Conservation (phyloP, 2,888 invertebrate genomes). For the Ennomos quercinarius region DNA sequence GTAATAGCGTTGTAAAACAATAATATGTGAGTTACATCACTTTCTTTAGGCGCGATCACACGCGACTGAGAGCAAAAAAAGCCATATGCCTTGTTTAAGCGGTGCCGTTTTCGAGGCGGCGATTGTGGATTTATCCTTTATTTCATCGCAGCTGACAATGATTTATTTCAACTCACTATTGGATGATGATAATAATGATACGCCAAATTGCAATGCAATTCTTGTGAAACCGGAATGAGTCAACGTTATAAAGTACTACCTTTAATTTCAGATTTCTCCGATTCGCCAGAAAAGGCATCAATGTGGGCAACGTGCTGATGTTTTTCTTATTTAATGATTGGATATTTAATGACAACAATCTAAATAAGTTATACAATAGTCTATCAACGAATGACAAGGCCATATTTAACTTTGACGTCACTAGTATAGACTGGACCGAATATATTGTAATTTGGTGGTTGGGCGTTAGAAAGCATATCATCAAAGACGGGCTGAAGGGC, state of each 20-base stretch:
- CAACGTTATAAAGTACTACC: too few relatives aligned
- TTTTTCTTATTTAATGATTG: conserved; percentile 20
- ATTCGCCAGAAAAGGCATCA: conserved; percentile 15
- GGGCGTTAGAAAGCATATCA: conserved; percentile 15
- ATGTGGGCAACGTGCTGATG: background rate
- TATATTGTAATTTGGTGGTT: background rate
- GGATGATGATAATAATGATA: too few relatives aligned
- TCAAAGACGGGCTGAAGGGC: conserved; percentile 18
- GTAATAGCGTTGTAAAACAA: too few relatives aligned
- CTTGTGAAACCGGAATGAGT: background rate
- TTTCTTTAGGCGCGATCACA: too few relatives aligned
- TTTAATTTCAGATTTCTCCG: conserved; percentile 19
- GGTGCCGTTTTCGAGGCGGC: too few relatives aligned
- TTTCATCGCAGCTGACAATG: too few relatives aligned
- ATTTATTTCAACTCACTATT: too few relatives aligned
- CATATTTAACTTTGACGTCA: conserved; percentile 32
- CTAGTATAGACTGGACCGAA: conserved; percentile 17
- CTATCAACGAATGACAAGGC: conserved; percentile 24
- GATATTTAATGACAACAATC: conserved; percentile 12
- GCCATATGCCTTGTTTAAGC: too few relatives aligned
- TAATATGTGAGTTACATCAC: too few relatives aligned
- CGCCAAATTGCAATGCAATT: background rate
- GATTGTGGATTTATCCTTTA: too few relatives aligned
- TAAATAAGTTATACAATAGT: conserved; percentile 5
- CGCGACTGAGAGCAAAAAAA: too few relatives aligned